Evolutionary conservation across 2,797 vertebrate species (phyloP).

Genomic region (Morelia viridis): DNA sequence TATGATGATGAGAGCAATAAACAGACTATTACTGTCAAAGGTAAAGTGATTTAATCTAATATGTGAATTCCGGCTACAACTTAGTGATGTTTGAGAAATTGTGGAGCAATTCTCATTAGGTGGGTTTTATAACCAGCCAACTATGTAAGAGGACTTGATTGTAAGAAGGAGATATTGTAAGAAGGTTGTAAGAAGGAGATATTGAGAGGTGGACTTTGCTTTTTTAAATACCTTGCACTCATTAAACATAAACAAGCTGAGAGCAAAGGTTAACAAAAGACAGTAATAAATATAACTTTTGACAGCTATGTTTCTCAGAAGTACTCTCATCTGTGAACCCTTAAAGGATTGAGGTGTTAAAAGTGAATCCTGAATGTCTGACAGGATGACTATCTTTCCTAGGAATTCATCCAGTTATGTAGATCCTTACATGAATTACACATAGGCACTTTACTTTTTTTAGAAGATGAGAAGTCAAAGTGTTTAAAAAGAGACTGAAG

Average conservation of each 20-base stretch:
- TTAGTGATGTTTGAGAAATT: conserved; percentile 6
- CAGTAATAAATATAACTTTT: not conserved
- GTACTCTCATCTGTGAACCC: not conserved
- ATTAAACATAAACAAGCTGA: not conserved
- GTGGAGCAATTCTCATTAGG: not conserved
- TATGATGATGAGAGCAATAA: not conserved
- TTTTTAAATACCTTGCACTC: not conserved
- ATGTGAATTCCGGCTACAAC: not conserved
- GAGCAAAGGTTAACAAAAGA: conserved; percentile 20
- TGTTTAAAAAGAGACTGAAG: not conserved
- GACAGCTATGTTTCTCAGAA: not conserved
- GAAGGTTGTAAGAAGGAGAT: not conserved
- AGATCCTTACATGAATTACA: not conserved
- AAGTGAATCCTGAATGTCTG: not conserved
- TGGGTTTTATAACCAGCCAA: not conserved
- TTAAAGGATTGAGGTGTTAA: not conserved
- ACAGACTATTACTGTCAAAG: not conserved
- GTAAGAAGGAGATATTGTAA: too few relatives aligned
- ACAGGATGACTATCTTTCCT: not conserved
- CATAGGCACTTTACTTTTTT: not conserved
- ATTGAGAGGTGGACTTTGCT: not conserved
- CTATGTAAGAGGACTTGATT: not conserved
- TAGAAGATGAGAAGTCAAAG: not conserved
- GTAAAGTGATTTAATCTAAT: not conserved
- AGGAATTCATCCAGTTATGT: not conserved